phyloP scores from a whole-genome alignment of 2,113 vertebrate species.

The Rhinoderma darwinii region DNA sequence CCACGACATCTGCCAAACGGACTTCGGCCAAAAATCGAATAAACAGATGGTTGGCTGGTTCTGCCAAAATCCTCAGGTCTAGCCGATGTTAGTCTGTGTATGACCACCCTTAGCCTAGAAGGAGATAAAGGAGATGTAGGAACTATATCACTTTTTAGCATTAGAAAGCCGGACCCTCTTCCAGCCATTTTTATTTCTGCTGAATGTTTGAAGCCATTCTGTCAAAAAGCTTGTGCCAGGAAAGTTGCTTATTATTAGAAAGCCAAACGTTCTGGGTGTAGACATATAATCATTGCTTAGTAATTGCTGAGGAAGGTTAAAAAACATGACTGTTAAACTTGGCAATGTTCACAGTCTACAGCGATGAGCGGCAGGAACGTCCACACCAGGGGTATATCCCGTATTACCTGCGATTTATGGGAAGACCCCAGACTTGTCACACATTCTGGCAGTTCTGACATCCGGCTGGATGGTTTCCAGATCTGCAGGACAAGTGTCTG shows the following conservation, averaged over 20 bases:
- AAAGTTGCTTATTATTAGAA: conserved; percentile 18
- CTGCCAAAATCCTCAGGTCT: too few species aligned
- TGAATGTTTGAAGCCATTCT: background rate
- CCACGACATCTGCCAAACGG: too few species aligned
- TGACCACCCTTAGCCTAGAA: too few species aligned
- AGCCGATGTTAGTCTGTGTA: too few species aligned
- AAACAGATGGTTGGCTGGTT: too few species aligned
- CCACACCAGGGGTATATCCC: background rate
- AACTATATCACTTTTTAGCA: background rate
- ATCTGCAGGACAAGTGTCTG: conserved; percentile 33
- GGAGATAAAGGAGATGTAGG: background rate
- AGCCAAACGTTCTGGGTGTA: background rate
- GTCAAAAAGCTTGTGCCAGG: conserved; percentile 6
- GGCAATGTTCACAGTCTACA: background rate
- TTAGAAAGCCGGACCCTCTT: background rate
- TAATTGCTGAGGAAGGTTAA: background rate
- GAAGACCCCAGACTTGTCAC: conserved; percentile 13
- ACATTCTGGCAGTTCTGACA: conserved; percentile 14
- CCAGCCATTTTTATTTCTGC: background rate
- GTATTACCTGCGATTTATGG: background rate
- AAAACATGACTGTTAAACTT: conserved; percentile 1
- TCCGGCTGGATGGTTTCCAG: conserved; percentile 6
- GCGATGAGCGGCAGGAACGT: background rate
- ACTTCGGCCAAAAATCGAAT: too few species aligned
- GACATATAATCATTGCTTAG: background rate